Percentiles rank a stretch among this genome's conserved stretches.
These are phyloP conservation scores for Rhingia campestris DNA, from an alignment of 2,888 invertebrate genomes.

Conservation along the genomic window DNA sequence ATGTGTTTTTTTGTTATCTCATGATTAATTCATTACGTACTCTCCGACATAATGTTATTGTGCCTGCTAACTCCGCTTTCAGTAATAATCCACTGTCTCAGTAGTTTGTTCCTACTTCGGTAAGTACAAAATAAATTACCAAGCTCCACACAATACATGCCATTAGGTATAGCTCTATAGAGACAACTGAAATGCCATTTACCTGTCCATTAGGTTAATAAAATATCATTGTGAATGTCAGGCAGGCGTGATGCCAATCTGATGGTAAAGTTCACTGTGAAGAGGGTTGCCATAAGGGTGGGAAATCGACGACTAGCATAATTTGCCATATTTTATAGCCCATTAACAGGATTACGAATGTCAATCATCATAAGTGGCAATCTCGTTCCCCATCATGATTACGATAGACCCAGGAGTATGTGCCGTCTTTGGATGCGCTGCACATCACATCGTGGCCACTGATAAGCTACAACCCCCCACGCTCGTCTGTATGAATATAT, in stretches of 20 bases:
- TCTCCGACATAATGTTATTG: too few relatives aligned
- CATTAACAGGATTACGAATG: constrained; percentile 78
- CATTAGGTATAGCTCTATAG: background rate
- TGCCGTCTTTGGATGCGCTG: constrained; percentile 61
- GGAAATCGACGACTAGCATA: constrained; percentile 76
- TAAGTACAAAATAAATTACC: constrained; percentile 57
- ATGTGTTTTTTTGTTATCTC: too few relatives aligned
- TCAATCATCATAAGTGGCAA: constrained; percentile 78
- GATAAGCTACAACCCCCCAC: constrained; percentile 4
- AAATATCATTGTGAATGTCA: constrained; percentile 75
- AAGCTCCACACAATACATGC: constrained; percentile 21
- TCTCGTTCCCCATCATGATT: constrained; percentile 75
- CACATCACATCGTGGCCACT: constrained; percentile 44
- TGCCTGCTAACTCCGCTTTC: too few relatives aligned
- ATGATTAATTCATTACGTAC: too few relatives aligned
- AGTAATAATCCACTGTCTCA: too few relatives aligned
- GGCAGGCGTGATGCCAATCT: constrained; percentile 68
- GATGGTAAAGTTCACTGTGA: constrained; percentile 52
- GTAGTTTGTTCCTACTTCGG: constrained; percentile 5
- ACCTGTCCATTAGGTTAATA: constrained; percentile 77
- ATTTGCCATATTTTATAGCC: constrained; percentile 77
- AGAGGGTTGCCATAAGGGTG: constrained; percentile 34
- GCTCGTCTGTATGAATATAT: constrained; percentile 49
- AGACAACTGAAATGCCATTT: constrained; percentile 74
- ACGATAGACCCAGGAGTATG: constrained; percentile 39